A percentile compares a stretch with the other conserved stretches of the same genome.
These are phyloP conservation scores for Pandemis cinnamomeana DNA, from an alignment of 2,888 invertebrate genomes.

Conservation along the genomic window DNA sequence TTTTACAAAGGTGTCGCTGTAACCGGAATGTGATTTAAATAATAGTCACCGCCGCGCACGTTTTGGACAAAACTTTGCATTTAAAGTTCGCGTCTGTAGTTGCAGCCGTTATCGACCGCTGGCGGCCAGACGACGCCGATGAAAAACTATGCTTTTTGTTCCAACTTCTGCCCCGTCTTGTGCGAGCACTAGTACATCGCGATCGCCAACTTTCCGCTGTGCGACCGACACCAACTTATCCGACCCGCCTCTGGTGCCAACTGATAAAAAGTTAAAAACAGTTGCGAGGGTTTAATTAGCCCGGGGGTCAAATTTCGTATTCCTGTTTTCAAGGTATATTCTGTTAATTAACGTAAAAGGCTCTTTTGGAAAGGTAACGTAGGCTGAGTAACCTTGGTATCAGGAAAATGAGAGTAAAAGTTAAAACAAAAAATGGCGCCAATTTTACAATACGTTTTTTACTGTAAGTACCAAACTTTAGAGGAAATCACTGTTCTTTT, in stretches of 20 bases:
- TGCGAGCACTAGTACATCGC: conserved; percentile 46
- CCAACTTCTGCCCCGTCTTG: conserved; percentile 55
- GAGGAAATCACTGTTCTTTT: background rate
- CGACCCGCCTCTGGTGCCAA: conserved; percentile 3
- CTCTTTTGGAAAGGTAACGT: conserved; percentile 10
- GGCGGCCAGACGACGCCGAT: conserved; percentile 60
- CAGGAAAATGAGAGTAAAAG: background rate
- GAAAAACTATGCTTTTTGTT: conserved; percentile 77
- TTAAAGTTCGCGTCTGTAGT: conserved; percentile 55
- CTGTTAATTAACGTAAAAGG: conserved; percentile 26
- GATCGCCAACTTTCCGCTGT: conserved; percentile 48
- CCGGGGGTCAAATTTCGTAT: conserved; percentile 23
- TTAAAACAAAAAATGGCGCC: background rate
- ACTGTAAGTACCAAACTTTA: background rate
- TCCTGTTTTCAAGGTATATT: conserved; percentile 18
- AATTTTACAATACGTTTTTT: background rate
- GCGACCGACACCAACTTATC: conserved; percentile 10
- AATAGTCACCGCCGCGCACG: conserved; percentile 21
- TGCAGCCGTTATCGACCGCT: conserved; percentile 74
- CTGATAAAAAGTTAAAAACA: conserved; percentile 35
- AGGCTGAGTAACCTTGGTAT: background rate
- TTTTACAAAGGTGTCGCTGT: conserved; percentile 20
- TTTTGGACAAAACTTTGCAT: conserved; percentile 40
- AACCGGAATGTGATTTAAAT: conserved; percentile 34
- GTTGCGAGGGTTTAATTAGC: conserved; percentile 32